These are phyloP conservation scores for Scaptomyza flava DNA, from an alignment of 2,888 invertebrate species.

Conservation along the genomic window DNA sequence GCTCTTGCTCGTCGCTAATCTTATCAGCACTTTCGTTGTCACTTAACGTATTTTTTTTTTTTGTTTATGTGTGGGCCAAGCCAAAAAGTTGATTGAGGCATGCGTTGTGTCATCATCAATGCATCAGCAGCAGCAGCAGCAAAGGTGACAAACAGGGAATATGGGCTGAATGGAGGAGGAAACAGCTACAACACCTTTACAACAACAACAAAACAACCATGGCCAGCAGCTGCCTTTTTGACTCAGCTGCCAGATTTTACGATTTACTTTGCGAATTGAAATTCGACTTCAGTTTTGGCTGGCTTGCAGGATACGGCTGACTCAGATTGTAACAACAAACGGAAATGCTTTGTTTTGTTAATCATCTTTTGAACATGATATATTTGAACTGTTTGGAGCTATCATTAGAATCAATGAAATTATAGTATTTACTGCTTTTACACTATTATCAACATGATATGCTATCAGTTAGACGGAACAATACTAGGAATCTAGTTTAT, in stretches of 20 bases:
- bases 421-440: too few species aligned
- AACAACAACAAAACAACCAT: slow-evolving; percentile 10
- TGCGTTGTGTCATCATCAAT: slow-evolving; percentile 48
- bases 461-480: background rate
- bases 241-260: slow-evolving; percentile 55
- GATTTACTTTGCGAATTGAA: slow-evolving; percentile 21
- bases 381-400: background rate
- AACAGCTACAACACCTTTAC: slow-evolving; percentile 22
- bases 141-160: slow-evolving; percentile 1
- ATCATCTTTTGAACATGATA: slow-evolving; percentile 4
- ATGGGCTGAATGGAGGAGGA: slow-evolving; percentile 1
- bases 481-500: background rate
- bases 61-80: slow-evolving; percentile 42
- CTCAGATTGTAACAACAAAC: slow-evolving; percentile 1
- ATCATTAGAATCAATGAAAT: too few species aligned
- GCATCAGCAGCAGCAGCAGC: background rate
- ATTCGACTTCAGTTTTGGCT: slow-evolving; percentile 49
- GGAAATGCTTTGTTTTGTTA: slow-evolving; percentile 32
- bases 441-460: slow-evolving; percentile 11
- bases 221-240: slow-evolving; percentile 60
- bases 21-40: slow-evolving; percentile 60
- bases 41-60: slow-evolving; percentile 1
- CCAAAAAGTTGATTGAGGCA: slow-evolving; percentile 52
- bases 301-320: slow-evolving; percentile 25
- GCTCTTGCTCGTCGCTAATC: slow-evolving; percentile 42